Conservation (phyloP, 2,888 invertebrate genomes). For the Pammene fasciana region DNA sequence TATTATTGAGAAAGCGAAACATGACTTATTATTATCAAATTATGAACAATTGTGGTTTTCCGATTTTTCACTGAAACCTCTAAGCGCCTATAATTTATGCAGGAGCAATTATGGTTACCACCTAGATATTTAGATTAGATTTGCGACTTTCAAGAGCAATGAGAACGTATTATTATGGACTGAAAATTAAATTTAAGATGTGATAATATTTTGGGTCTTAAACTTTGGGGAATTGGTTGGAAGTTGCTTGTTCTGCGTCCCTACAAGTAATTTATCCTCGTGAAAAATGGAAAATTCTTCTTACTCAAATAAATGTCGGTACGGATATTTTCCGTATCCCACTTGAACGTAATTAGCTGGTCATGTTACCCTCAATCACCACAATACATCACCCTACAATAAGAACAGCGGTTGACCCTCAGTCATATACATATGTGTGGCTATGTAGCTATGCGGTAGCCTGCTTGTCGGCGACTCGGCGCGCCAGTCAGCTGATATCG, state of each 20-base stretch:
- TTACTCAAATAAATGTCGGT: background rate
- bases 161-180: too few relatives aligned
- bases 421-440: constrained; percentile 5
- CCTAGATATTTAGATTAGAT: background rate
- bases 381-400: background rate
- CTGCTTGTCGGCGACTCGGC: constrained; percentile 21
- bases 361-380: background rate
- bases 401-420: background rate
- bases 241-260: too few relatives aligned
- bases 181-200: too few relatives aligned
- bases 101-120: background rate
- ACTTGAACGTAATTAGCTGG: background rate
- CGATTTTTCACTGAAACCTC: too few relatives aligned
- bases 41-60: too few relatives aligned
- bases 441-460: constrained; percentile 36
- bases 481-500: constrained; percentile 62
- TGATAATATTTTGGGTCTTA: too few relatives aligned
- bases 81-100: background rate
- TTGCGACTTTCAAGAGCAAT: too few relatives aligned
- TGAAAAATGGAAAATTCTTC: too few relatives aligned
- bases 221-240: too few relatives aligned
- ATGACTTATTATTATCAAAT: too few relatives aligned
- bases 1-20: too few relatives aligned
- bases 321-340: background rate
- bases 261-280: too few relatives aligned